Evolutionary conservation across 2,888 invertebrate genomes (phyloP).

Genomic region (Sphecodes monilicornis): DNA sequence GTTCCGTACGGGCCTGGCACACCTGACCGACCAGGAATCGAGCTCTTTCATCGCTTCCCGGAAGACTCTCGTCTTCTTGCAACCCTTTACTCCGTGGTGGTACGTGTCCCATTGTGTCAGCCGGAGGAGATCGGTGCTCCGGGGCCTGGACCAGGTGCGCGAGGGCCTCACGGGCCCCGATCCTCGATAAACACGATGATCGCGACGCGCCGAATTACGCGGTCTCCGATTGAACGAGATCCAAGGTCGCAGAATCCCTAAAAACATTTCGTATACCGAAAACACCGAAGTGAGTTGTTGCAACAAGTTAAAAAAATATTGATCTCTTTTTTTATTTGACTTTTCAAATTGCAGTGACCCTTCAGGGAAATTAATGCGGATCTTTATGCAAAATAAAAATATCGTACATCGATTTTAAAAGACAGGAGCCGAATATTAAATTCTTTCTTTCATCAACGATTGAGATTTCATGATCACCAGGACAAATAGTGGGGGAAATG

Average conservation of each 20-base stretch:
- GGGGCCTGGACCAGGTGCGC: constrained; percentile 67
- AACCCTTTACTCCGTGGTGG: constrained; percentile 72
- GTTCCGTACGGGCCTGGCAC: constrained; percentile 52
- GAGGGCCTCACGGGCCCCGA: constrained; percentile 32
- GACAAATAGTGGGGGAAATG: too few species aligned
- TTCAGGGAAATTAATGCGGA: too few species aligned
- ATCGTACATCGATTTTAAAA: too few species aligned
- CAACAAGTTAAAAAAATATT: too few species aligned
- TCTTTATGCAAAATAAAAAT: too few species aligned
- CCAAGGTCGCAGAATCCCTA: background rate
- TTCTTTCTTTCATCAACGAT: too few species aligned
- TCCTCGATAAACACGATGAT: constrained; percentile 63
- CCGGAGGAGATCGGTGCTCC: constrained; percentile 50
- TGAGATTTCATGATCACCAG: too few species aligned
- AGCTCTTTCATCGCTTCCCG: constrained; percentile 78
- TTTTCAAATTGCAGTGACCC: too few species aligned
- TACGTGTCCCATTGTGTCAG: constrained; percentile 76
- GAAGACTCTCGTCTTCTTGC: constrained; percentile 76
- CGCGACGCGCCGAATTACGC: constrained; percentile 54
- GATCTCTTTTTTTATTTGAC: too few species aligned
- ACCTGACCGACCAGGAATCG: constrained; percentile 67
- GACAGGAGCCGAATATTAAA: too few species aligned
- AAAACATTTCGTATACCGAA: background rate
- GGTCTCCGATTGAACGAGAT: constrained; percentile 25
- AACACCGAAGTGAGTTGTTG: background rate